Evolutionary conservation across 2,888 invertebrate species (phyloP), one percentile per base, ranked within the genome.

Genomic region (Empis stercorea): DNA sequence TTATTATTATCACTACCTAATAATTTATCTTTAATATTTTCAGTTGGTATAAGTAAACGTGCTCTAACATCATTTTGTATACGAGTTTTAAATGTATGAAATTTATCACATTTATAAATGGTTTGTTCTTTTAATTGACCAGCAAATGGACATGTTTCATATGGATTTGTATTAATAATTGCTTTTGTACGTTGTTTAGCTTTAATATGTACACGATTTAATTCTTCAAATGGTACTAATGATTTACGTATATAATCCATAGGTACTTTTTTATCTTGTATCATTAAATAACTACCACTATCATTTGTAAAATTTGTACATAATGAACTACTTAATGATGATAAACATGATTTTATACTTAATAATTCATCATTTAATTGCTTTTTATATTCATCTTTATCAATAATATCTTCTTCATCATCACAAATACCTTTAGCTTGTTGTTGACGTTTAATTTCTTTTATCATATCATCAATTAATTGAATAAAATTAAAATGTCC

Each of bases 301-400:
- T 69, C 68, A 23, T 63, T 59, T 1, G 64, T 60, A 1, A 68
- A 58, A 53, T 68, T 66, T 2, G 68, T 68, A 44, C 67, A 67
- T 1, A 57, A 51, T 0, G 68, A 68, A 46, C 67, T 68, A 36
- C 62, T 62, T 2, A 65, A 50, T 3, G 68, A 67, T 1, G 57
- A 62, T 0, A 65, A 53, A 43, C 68, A 66, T 7, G 61, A 59
- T 48, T 65, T 61, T n/a, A 68, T 67, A 48, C 68, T 68, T 38
- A 57, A 57, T 0, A 66, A 50, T 39, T 68, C 68, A 16, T 65
- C 61, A 30, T 63, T 57, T 0, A 68, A 54, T 3, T 66, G 65
- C 1, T 56, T 51, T 2, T 59, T 39, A 3, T 63, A 53, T 0
- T 53, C 56, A 4, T 54, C 54, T 23, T 58, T 34, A 34, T n/a